Evolutionary conservation across 2,888 invertebrate species (phyloP).

Genomic region (Leptarthrus brevirostris): DNA sequence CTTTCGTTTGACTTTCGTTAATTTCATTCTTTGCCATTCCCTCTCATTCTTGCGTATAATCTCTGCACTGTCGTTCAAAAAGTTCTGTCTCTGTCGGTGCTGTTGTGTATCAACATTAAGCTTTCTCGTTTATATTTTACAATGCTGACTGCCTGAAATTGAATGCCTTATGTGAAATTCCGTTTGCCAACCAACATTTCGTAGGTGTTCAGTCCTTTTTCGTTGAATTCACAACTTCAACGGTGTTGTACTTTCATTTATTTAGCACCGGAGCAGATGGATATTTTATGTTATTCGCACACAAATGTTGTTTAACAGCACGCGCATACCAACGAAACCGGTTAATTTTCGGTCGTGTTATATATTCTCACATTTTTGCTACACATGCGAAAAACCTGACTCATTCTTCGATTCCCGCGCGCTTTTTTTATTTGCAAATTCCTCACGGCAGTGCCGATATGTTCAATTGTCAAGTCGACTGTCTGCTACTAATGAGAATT

Average conservation of each 20-base stretch:
- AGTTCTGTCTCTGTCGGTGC: not conserved
- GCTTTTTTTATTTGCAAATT: slow-evolving; percentile 18
- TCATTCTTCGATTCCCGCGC: slow-evolving; percentile 40
- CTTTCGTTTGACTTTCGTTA: slow-evolving; percentile 47
- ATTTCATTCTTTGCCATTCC: not conserved
- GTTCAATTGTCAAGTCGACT: slow-evolving; percentile 16
- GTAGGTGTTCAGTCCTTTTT: slow-evolving; percentile 21
- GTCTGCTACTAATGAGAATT: slow-evolving; percentile 25
- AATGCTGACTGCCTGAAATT: not conserved
- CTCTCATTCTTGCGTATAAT: not conserved
- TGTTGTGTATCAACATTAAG: too few relatives aligned
- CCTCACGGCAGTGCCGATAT: not conserved
- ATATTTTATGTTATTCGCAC: not conserved
- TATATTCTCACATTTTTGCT: slow-evolving; percentile 14
- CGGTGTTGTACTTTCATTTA: slow-evolving; percentile 25
- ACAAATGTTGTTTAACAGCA: slow-evolving; percentile 1
- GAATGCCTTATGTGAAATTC: slow-evolving; percentile 7
- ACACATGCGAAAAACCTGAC: slow-evolving; percentile 35
- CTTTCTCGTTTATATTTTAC: not conserved
- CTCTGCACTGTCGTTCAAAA: not conserved
- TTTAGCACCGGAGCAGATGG: not conserved
- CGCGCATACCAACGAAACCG: slow-evolving; percentile 36
- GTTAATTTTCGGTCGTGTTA: slow-evolving; percentile 31
- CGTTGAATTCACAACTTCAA: not conserved
- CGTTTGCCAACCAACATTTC: slow-evolving; percentile 12